A percentile compares a stretch with the other conserved stretches of the same genome.
Conservation (phyloP, 2,113 vertebrate species). For the Lampris incognitus region DNA sequence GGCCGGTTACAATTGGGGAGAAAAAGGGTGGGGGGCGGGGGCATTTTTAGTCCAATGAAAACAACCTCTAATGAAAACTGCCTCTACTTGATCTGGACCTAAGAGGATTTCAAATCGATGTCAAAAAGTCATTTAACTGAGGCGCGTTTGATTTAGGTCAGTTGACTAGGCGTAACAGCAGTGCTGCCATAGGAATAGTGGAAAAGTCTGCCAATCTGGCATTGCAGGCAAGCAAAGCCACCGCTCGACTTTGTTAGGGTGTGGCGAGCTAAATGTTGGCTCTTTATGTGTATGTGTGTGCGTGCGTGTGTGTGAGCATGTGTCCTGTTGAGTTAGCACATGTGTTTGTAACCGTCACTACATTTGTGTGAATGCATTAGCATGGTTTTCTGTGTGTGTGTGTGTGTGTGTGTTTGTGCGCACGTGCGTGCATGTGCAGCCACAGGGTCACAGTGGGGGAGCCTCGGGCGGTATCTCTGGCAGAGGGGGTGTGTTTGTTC, state of each 20-base stretch:
- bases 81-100: background rate
- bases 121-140: background rate
- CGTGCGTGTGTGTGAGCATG: background rate
- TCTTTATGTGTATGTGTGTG: slow-evolving; percentile 18
- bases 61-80: background rate
- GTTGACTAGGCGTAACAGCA: background rate
- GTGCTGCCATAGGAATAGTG: background rate
- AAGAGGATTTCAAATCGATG: background rate
- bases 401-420: no score
- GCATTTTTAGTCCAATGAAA: no score
- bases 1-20: no score
- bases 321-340: background rate
- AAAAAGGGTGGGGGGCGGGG: no score
- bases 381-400: background rate
- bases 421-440: background rate
- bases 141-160: background rate
- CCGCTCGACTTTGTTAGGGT: slow-evolving; percentile 54
- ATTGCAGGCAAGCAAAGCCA: background rate
- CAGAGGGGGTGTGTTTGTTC: slow-evolving; percentile 28
- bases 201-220: slow-evolving; percentile 25
- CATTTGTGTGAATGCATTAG: background rate
- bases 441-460: background rate
- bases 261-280: slow-evolving; percentile 42
- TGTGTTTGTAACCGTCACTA: background rate
- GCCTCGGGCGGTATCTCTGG: background rate